Conservation (phyloP, 1,140 invertebrate genomes). For the Macrocentrus cingulum region DNA sequence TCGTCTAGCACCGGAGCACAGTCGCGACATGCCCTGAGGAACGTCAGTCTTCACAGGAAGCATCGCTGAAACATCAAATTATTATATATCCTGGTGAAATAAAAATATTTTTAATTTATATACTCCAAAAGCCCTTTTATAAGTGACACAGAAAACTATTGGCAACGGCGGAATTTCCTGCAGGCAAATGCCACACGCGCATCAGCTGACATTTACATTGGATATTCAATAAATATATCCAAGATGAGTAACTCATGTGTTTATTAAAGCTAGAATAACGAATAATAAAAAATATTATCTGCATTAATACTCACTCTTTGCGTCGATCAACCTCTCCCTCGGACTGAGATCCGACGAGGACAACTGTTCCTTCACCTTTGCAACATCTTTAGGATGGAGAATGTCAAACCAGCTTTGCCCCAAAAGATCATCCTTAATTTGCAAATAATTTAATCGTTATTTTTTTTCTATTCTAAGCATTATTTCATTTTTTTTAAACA, state of each 20-base stretch:
- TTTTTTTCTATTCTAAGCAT: conserved; percentile 21
- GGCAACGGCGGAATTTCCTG: too few relatives aligned
- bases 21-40: conserved; percentile 69
- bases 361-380: conserved; percentile 93
- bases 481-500: conserved; percentile 7
- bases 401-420: conserved; percentile 95
- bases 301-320: conserved; percentile 73
- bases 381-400: conserved; percentile 91
- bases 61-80: conserved; percentile 68
- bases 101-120: too few relatives aligned
- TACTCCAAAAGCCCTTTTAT: too few relatives aligned
- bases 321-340: conserved; percentile 85
- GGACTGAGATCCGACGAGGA: conserved; percentile 88
- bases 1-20: conserved; percentile 84
- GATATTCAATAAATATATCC: too few relatives aligned
- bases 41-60: conserved; percentile 86
- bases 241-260: too few relatives aligned
- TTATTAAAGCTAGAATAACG: too few relatives aligned
- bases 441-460: conserved; percentile 11
- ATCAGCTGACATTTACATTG: too few relatives aligned
- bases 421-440: conserved; percentile 75
- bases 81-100: too few relatives aligned
- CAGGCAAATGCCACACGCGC: too few relatives aligned
- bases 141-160: too few relatives aligned
- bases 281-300: conserved; percentile 14